Evolutionary conservation across 92 coral and sea anemone species (phyloP), one percentile per base, ranked within the genome.

Genomic region (Paragorgia papillata): DNA sequence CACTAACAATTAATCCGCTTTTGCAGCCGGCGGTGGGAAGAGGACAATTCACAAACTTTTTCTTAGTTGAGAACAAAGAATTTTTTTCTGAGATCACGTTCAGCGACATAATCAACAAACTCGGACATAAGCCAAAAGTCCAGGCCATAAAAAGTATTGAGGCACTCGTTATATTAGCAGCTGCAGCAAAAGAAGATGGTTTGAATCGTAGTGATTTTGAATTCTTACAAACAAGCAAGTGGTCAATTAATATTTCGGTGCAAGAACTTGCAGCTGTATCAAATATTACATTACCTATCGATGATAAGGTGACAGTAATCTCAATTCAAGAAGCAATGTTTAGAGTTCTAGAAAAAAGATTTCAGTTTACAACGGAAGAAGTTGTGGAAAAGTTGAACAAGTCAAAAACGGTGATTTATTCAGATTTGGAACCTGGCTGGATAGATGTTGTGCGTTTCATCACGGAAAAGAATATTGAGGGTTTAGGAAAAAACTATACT

Each of bases 351-450:
- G 78, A 71, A n/a, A 55, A 53, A 19, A 71, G 21, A 33, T 71
- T 71, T 71, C 57, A 71, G 34, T 71, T 71, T 41, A 71, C 33
- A 21, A 55, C 64, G 21, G 78, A 51, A 35, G 78, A 71, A 55
- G 35, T 71, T 14, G 78, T 49, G n/a, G 64, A 71, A 71, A 12
- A 24, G 2, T 35, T 71, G 22, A 71, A 55, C 27, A 51, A 17
- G 39, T 48, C 50, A 22, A 55, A 51, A 25, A 41, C 24, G 2
- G 34, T 53, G 54, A 39, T 71, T 28, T 71, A 71, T 27, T 35
- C 78, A 4, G 31, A 19, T 51, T 55, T 71, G 33, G 78, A 71
- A 25, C 78, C 64, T 27, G 78, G 64, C 18, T 71, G 78, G 78
- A 71, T 71, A 0, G 20, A 71, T 1, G 41, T 71, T 20, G 78